Evolutionary conservation across 1,140 invertebrate genomes (phyloP), one percentile per base, ranked within the genome.

Genomic region (honey bee (Apis mellifera)): DNA sequence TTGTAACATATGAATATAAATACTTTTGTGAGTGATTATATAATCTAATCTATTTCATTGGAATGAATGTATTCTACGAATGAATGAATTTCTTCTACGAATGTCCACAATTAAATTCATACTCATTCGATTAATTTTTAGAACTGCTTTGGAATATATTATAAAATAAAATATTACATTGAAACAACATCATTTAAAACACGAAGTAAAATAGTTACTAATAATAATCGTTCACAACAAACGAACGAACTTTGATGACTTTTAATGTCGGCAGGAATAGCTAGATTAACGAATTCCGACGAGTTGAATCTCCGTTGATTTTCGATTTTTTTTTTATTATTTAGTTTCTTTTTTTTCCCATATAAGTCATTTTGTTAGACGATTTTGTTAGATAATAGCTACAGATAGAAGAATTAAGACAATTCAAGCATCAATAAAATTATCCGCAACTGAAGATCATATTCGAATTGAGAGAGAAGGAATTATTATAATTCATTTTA

Each of bases 401-500:
- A 42, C 32, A 17, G 42, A 5, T 21, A 69, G 12, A 11, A n/a
- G 26, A 50, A 52, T 48, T n/a, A 32, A 64, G 42, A n/a, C 23
- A 9, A 23, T 65, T 55, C 52, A 52, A 9, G 5, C 12, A 32
- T 55, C 23, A 32, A 66, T 66, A 55, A 66, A 66, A 65, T n/a
- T 42, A 26, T n/a, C 3, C 19, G 15, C 48, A n/a, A n/a, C 26
- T 9, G 15, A 32, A 76, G 32, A 50, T 59, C 55, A 57, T 11
- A 21, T 73, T 52, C 32, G 50, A 32, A 19, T 26, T 32, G 26
- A 69, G 26, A 32, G 15, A 62, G 55, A 72, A 62, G 55, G 62
- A 68, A 84, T 86, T 82, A 86, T 60, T 68, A 84, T 84, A 84
- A 84, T 55, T 75, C 26, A 23, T 48, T 60, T 54, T 48, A 17